Conservation (phyloP, 2,797 vertebrate genomes). For the Corythornis leucogaster region DNA sequence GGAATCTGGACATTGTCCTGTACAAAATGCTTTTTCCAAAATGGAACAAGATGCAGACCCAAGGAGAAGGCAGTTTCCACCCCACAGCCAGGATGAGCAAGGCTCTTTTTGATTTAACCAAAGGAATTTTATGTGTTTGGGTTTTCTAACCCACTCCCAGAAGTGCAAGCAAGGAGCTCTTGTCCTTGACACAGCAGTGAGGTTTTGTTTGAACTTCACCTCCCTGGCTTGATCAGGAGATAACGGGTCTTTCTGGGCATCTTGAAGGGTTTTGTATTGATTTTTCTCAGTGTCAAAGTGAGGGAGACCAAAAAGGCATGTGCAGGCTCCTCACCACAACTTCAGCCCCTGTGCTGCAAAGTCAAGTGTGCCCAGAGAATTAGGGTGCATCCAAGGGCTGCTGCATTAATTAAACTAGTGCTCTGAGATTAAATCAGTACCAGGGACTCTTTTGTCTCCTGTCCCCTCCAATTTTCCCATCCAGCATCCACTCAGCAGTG, state of each 20-base stretch:
- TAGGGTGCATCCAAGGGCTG: neutral
- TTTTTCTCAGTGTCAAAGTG: conserved; percentile 1
- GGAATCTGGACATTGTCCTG: neutral
- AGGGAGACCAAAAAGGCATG: neutral
- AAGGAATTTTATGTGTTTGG: neutral
- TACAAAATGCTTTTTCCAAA: neutral
- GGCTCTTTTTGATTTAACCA: neutral
- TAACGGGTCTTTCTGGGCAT: neutral
- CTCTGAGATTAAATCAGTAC: neutral
- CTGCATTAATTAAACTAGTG: neutral
- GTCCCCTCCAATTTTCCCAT: neutral
- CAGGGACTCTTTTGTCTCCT: neutral
- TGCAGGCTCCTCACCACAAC: neutral
- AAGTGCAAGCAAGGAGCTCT: neutral
- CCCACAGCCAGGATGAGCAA: neutral
- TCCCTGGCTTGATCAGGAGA: neutral
- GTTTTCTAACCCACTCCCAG: neutral
- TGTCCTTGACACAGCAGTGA: neutral
- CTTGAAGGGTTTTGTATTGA: conserved; percentile 25
- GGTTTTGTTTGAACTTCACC: conserved; percentile 21
- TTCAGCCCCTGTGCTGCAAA: neutral
- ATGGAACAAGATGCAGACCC: fast-evolving
- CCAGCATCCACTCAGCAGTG: fast-evolving
- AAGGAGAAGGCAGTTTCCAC: neutral
- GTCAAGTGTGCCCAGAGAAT: neutral